These are phyloP conservation scores for Aphodius sticticus DNA, from an alignment of 2,888 invertebrate species.

Conservation along the genomic window DNA sequence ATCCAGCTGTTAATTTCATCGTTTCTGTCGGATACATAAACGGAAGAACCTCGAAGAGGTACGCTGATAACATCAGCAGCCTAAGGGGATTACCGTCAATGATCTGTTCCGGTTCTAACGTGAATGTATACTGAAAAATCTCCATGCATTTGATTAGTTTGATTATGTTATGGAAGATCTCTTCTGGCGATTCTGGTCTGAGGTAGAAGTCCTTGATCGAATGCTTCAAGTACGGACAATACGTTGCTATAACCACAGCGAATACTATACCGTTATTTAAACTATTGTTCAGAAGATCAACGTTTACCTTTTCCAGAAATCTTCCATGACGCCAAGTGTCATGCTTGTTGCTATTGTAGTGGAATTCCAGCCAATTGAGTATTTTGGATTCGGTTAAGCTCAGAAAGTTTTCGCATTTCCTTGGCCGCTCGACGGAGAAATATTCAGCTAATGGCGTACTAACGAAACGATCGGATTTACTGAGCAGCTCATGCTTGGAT, in stretches of 20 bases:
- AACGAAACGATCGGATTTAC: background rate
- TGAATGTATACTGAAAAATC: constrained; percentile 64
- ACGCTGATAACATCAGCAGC: too few relatives aligned
- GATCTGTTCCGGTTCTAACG: constrained; percentile 55
- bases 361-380: too few relatives aligned
- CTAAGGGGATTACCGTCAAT: too few relatives aligned
- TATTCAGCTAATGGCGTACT: background rate
- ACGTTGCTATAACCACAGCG: too few relatives aligned
- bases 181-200: constrained; percentile 54
- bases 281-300: constrained; percentile 62
- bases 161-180: constrained; percentile 67
- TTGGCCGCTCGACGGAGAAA: background rate
- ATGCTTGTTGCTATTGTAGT: constrained; percentile 38
- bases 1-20: too few relatives aligned
- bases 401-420: constrained; percentile 20
- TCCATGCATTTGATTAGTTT: constrained; percentile 65
- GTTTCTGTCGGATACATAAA: too few relatives aligned
- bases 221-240: constrained; percentile 65
- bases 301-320: constrained; percentile 5
- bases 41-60: too few relatives aligned
- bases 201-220: constrained; percentile 61
- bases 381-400: background rate
- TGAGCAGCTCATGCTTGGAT: background rate
- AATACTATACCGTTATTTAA: constrained; percentile 57
- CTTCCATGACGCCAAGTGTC: constrained; percentile 10